A percentile compares a stretch with the other conserved stretches of the same genome.
Evolutionary conservation across 1,140 invertebrate genomes (phyloP).

Genomic region (Chironomus tepperi): DNA sequence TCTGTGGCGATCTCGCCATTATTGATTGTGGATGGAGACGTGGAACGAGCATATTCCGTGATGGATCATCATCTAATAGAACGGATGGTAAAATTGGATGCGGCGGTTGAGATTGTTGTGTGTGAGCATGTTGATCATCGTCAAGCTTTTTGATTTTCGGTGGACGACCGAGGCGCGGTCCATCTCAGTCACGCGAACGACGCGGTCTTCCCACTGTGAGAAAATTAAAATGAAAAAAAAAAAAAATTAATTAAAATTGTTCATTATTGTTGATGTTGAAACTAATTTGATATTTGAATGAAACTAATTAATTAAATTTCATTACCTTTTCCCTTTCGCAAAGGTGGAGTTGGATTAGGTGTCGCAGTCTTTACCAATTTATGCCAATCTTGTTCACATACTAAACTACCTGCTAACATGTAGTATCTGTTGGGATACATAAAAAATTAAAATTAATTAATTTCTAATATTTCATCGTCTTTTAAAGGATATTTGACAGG

Average conservation of each 20-base stretch:
- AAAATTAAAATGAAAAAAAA: neutral
- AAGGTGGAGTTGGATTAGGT: conserved; percentile 51
- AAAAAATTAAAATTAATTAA: neutral
- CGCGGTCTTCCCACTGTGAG: conserved; percentile 35
- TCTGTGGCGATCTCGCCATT: neutral
- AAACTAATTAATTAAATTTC: conserved; percentile 34
- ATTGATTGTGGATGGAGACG: conserved; percentile 14
- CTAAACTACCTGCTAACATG: conserved; percentile 69
- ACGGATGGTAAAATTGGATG: conserved; percentile 10
- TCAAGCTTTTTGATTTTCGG: conserved; percentile 19
- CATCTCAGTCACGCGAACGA: conserved; percentile 38
- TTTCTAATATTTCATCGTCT: neutral
- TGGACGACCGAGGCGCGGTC: conserved; percentile 15
- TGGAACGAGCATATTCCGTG: neutral
- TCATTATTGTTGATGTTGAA: neutral
- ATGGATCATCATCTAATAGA: conserved; percentile 8
- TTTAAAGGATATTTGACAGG: conserved; percentile 5
- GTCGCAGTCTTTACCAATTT: conserved; percentile 68
- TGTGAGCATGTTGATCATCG: conserved; percentile 11
- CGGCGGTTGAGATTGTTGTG: neutral
- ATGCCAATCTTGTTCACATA: conserved; percentile 89
- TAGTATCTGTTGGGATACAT: conserved; percentile 54
- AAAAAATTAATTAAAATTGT: neutral
- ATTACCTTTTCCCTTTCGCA: conserved; percentile 63
- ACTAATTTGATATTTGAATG: no score